Conservation (phyloP, 1,140 invertebrate species). For the Semibalanus balanoides region DNA sequence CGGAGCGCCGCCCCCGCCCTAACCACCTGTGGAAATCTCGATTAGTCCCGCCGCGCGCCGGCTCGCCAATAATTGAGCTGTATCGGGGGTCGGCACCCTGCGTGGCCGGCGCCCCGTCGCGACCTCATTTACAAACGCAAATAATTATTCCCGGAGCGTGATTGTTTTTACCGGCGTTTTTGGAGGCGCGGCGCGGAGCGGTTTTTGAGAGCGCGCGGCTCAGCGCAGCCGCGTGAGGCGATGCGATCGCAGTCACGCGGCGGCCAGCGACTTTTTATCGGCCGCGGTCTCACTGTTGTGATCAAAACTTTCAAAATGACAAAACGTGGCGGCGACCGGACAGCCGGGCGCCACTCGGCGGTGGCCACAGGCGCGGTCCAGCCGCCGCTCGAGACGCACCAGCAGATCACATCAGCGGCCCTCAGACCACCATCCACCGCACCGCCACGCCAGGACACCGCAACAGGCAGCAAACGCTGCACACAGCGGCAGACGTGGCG, state of each 20-base stretch:
- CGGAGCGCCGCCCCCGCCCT: background rate
- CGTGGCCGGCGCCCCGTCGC: no score
- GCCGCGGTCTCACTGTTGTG: background rate
- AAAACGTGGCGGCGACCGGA: background rate
- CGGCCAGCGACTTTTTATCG: background rate
- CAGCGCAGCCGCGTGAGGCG: no score
- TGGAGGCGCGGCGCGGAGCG: no score
- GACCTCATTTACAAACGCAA: background rate
- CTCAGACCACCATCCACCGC: background rate
- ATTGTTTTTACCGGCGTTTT: background rate
- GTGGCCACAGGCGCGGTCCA: background rate
- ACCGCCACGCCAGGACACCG: background rate
- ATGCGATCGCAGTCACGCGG: background rate
- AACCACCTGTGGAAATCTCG: background rate
- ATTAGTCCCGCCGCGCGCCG: background rate
- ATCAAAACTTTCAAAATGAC: constrained; percentile 2
- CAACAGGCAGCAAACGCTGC: no score
- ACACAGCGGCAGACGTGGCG: no score
- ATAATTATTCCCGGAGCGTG: background rate
- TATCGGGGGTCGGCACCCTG: background rate
- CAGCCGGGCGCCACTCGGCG: background rate
- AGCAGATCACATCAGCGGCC: background rate
- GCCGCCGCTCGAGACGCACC: no score
- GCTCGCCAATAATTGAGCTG: background rate
- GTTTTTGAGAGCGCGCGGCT: background rate